phyloP scores from a whole-genome alignment of 2,888 invertebrate species.

The Kryphioiulus occultus region DNA sequence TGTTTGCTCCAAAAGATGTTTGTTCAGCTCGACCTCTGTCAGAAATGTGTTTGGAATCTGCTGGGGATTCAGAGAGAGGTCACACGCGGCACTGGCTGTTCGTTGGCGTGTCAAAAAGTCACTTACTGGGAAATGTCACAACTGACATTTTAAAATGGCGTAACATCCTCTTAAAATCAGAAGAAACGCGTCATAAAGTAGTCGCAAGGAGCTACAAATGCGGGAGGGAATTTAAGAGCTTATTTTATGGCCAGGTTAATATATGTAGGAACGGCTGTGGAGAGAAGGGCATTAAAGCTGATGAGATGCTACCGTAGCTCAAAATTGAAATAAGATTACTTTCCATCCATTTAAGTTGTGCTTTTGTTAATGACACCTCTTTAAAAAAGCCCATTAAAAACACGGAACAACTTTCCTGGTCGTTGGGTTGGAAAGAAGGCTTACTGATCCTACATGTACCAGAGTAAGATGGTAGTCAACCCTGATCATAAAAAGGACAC shows the following conservation, averaged over 20 bases:
- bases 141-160: constrained; percentile 5
- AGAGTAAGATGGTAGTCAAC: not conserved
- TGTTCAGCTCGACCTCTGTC: not conserved
- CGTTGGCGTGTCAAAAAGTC: not conserved
- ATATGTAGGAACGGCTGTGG: not conserved
- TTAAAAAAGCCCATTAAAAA: not conserved
- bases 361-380: not conserved
- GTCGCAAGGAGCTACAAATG: not conserved
- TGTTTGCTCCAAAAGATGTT: not conserved
- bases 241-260: constrained; percentile 5
- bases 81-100: not conserved
- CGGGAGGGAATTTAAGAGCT: not conserved
- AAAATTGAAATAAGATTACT: not conserved
- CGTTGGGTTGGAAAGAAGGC: not conserved
- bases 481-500: not conserved
- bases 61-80: not conserved
- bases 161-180: constrained; percentile 5
- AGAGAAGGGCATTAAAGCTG: not conserved
- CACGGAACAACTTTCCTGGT: not conserved
- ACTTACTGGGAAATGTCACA: constrained; percentile 5
- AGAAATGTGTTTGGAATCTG: not conserved
- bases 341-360: not conserved
- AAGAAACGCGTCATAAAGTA: constrained; percentile 5
- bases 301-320: not conserved
- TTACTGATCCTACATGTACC: not conserved